Conservation (phyloP, 2,888 invertebrate genomes). For the Carabus problematicus region DNA sequence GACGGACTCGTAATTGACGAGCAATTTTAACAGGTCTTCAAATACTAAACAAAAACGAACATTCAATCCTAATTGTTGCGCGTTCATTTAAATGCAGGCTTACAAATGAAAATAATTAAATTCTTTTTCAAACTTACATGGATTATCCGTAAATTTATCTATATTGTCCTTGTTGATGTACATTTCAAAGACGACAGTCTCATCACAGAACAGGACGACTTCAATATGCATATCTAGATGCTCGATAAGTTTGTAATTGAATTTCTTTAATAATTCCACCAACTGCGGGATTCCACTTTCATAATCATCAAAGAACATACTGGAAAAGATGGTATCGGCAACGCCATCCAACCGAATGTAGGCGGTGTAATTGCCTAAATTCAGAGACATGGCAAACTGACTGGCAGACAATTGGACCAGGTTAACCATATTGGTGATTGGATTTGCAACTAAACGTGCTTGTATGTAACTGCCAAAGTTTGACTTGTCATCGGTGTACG, state of each 20-base stretch:
- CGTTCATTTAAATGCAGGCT: background rate
- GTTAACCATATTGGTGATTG: conserved; percentile 57
- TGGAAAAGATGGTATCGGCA: background rate
- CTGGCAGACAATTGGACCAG: conserved; percentile 7
- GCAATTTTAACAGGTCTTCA: conserved; percentile 3
- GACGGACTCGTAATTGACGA: background rate
- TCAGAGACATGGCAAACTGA: conserved; percentile 14
- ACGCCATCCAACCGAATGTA: conserved; percentile 27
- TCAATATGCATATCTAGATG: conserved; percentile 20
- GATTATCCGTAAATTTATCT: conserved; percentile 6
- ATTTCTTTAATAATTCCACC: conserved; percentile 16
- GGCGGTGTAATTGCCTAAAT: background rate
- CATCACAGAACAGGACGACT: conserved; percentile 22
- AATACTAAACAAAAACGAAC: conserved; percentile 1
- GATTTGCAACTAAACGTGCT: conserved; percentile 70
- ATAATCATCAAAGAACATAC: background rate
- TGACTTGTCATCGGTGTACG: conserved; percentile 69
- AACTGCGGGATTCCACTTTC: conserved; percentile 9
- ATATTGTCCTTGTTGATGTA: conserved; percentile 16
- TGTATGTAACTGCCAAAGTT: conserved; percentile 67
- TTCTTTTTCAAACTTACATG: background rate
- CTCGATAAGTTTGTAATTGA: conserved; percentile 8
- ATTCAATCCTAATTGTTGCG: background rate
- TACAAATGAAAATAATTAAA: background rate
- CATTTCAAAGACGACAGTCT: conserved; percentile 9